Evolutionary conservation across 2,888 invertebrate species (phyloP).

Genomic region (Furcula furcula): DNA sequence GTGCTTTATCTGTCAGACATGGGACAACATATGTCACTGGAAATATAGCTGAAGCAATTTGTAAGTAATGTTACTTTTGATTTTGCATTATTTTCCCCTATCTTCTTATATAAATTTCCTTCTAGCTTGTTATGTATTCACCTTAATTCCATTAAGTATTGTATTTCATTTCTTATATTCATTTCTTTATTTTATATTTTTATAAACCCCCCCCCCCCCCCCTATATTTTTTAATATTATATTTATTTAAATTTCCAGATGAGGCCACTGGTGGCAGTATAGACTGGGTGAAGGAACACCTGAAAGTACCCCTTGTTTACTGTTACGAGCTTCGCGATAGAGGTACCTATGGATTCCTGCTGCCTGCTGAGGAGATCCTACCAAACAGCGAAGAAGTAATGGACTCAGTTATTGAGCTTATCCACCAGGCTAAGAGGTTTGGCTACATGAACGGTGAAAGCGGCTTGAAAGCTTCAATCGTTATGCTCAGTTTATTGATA

Average conservation of each 20-base stretch:
- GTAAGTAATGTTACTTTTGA: constrained; percentile 52
- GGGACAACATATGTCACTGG: constrained; percentile 70
- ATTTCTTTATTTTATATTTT: too few species aligned
- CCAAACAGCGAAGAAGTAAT: constrained; percentile 76
- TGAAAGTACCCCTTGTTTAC: constrained; percentile 53
- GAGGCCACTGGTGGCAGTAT: constrained; percentile 50
- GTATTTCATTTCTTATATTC: too few species aligned
- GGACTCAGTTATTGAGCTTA: constrained; percentile 68
- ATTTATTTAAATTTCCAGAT: not conserved
- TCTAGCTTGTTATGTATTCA: too few species aligned
- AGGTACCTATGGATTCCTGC: constrained; percentile 81
- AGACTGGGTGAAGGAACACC: constrained; percentile 59
- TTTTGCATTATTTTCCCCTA: too few species aligned
- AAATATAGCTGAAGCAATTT: constrained; percentile 73
- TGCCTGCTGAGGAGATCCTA: constrained; percentile 82
- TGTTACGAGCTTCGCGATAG: constrained; percentile 79
- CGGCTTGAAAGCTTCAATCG: constrained; percentile 4
- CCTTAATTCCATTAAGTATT: too few species aligned
- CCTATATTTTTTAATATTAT: too few species aligned
- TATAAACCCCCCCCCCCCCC: too few species aligned
- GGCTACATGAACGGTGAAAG: constrained; percentile 32
- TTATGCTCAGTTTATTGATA: constrained; percentile 6
- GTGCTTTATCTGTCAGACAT: constrained; percentile 61
- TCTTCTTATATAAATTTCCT: too few species aligned
- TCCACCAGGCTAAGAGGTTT: constrained; percentile 50